A percentile compares a stretch with the other conserved stretches of the same genome.
Conservation (phyloP, 35 echinoderm and acorn worm genomes). For the Ophiothrix spiculata region DNA sequence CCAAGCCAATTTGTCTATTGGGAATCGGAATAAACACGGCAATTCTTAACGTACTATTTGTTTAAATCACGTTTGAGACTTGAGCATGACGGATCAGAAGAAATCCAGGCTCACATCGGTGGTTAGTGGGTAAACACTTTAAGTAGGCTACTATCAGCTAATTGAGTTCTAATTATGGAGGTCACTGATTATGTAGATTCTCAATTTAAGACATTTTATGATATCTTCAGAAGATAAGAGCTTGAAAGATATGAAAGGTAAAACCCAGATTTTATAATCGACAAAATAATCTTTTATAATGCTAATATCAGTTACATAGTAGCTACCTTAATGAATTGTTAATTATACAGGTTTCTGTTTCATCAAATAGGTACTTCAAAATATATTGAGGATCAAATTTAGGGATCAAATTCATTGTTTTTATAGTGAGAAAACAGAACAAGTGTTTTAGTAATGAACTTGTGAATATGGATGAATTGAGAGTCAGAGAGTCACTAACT, state of each 20-base stretch:
- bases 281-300: not conserved
- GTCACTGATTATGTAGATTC: not conserved
- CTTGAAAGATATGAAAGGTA: too few relatives aligned
- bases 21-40: not conserved
- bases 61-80: not conserved
- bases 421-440: too few relatives aligned
- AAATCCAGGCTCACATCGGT: not conserved
- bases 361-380: too few relatives aligned
- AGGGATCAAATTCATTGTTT: too few relatives aligned
- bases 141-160: not conserved
- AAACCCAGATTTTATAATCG: not conserved
- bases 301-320: not conserved
- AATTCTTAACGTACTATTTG: not conserved
- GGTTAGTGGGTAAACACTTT: not conserved
- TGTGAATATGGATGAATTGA: too few relatives aligned
- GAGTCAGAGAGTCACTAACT: too few relatives aligned
- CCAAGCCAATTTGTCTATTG: too few relatives aligned
- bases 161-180: not conserved
- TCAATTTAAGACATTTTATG: too few relatives aligned
- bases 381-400: too few relatives aligned
- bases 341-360: not conserved
- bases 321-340: not conserved
- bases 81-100: not conserved
- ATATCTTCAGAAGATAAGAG: too few relatives aligned
- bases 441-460: too few relatives aligned